Evolutionary conservation across 1,140 invertebrate genomes (phyloP).

Genomic region (Reticulitermes speratus): DNA sequence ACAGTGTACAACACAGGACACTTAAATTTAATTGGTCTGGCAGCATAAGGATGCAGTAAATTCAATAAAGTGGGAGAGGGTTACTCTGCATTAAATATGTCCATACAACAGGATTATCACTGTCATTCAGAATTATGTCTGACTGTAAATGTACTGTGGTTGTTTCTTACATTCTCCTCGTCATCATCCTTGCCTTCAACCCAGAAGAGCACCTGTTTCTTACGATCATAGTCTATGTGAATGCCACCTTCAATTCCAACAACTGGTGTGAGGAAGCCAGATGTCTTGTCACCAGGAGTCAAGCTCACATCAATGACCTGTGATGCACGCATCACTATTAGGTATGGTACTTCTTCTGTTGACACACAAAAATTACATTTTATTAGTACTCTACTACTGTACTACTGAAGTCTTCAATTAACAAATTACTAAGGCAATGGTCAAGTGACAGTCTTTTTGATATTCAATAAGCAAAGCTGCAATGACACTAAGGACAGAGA

Average conservation of each 20-base stretch:
- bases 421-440: no score
- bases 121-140: background rate
- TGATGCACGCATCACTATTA: slow-evolving; percentile 87
- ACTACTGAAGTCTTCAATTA: no score
- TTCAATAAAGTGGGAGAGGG: background rate
- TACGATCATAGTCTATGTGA: slow-evolving; percentile 89
- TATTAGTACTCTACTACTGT: background rate
- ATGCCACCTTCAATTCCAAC: slow-evolving; percentile 87
- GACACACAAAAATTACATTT: background rate
- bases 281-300: slow-evolving; percentile 69
- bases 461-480: no score
- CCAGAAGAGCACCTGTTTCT: slow-evolving; percentile 81
- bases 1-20: no score
- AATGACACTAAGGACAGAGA: no score
- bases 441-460: no score
- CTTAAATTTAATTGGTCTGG: no score
- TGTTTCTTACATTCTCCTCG: slow-evolving; percentile 61
- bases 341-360: slow-evolving; percentile 77
- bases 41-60: no score
- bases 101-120: background rate
- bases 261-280: slow-evolving; percentile 80
- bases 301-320: slow-evolving; percentile 84
- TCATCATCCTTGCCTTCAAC: slow-evolving; percentile 72
- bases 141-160: background rate
- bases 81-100: background rate